phyloP scores from a whole-genome alignment of 2,888 invertebrate genomes.

The Timandra comae region DNA sequence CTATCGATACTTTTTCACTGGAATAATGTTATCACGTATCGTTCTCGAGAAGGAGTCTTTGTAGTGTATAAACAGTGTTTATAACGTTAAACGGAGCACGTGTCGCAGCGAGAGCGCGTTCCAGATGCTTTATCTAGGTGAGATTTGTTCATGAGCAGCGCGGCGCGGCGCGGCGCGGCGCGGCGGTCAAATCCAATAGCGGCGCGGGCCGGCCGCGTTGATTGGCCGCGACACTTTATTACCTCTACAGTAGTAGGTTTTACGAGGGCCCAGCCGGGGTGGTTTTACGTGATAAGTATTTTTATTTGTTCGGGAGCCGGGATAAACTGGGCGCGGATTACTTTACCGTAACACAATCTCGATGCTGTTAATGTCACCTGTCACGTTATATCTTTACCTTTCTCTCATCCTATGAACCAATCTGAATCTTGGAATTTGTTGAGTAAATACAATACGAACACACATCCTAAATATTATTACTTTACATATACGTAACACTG shows the following conservation, averaged over 20 bases:
- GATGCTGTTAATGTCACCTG: slow-evolving; percentile 45
- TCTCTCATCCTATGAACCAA: too few relatives aligned
- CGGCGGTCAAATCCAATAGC: slow-evolving; percentile 38
- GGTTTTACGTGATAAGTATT: slow-evolving; percentile 60
- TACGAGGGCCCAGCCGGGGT: slow-evolving; percentile 26
- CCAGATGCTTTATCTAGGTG: slow-evolving; percentile 20
- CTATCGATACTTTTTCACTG: slow-evolving; percentile 62
- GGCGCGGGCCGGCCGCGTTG: slow-evolving; percentile 29
- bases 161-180: slow-evolving; percentile 7
- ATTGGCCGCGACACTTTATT: slow-evolving; percentile 47
- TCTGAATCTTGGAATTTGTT: too few relatives aligned
- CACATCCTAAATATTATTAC: too few relatives aligned
- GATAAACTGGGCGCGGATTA: slow-evolving; percentile 43
- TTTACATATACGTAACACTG: too few relatives aligned
- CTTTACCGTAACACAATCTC: slow-evolving; percentile 47
- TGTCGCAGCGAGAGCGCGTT: slow-evolving; percentile 9
- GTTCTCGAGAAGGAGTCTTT: slow-evolving; percentile 29
- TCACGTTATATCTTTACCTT: too few relatives aligned
- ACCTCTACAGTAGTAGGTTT: slow-evolving; percentile 31
- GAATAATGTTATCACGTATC: slow-evolving; percentile 62
- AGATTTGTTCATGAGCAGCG: slow-evolving; percentile 27
- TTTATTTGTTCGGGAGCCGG: slow-evolving; percentile 50
- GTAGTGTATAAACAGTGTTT: slow-evolving; percentile 24
- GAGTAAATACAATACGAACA: too few relatives aligned
- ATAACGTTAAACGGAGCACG: slow-evolving; percentile 25